phyloP scores from a whole-genome alignment of 2,113 vertebrate genomes.

The Azemiops feae region DNA sequence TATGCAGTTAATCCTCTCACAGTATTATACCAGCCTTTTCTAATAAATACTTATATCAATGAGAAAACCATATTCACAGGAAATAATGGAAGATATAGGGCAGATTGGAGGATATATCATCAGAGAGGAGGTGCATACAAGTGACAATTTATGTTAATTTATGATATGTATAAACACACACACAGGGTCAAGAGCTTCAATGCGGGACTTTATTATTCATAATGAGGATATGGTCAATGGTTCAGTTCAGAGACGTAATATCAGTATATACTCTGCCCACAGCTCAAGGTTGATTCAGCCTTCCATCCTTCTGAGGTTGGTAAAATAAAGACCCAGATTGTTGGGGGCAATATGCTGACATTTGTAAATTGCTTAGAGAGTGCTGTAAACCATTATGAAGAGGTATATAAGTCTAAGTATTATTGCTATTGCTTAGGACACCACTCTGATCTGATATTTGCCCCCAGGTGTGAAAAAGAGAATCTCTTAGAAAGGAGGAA shows the following conservation, averaged over 20 bases:
- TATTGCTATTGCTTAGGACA: background rate
- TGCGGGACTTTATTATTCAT: background rate
- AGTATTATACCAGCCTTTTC: conserved; percentile 22
- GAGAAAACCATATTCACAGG: conserved; percentile 17
- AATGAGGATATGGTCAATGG: background rate
- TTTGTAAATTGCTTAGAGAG: background rate
- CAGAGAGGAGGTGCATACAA: background rate
- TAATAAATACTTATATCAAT: conserved; percentile 22
- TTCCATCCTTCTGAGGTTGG: background rate
- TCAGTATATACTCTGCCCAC: background rate
- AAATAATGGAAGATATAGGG: background rate
- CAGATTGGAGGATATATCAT: background rate
- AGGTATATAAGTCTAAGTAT: background rate
- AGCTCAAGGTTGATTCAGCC: background rate
- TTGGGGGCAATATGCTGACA: background rate
- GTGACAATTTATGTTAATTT: background rate
- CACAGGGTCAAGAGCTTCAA: background rate
- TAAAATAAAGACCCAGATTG: background rate
- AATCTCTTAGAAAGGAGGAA: background rate
- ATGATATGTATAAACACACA: background rate
- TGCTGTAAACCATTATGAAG: background rate
- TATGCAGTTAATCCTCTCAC: conserved; percentile 40
- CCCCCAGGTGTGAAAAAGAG: background rate
- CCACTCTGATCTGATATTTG: background rate
- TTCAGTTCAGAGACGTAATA: background rate